Percentiles rank a stretch among this genome's conserved stretches.
Conservation (phyloP, 1,140 invertebrate genomes). For the Atta colombica region DNA sequence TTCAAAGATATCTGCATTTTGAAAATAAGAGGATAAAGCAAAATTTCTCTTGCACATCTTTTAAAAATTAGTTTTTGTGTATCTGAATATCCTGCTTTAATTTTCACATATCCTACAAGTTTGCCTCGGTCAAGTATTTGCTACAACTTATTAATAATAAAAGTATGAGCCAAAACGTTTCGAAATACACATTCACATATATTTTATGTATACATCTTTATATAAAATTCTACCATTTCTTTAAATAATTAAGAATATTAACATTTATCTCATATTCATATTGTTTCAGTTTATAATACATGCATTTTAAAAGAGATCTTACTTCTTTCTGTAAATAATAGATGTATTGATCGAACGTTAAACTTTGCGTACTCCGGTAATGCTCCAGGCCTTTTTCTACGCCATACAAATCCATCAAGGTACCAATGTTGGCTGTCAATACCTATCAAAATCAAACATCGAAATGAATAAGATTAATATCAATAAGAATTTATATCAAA, state of each 20-base stretch:
- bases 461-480: background rate
- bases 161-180: background rate
- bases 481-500: background rate
- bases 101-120: background rate
- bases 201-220: background rate
- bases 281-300: background rate
- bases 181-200: background rate
- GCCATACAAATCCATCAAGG: conserved; percentile 90
- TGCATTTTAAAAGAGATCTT: conserved; percentile 14
- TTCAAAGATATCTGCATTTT: background rate
- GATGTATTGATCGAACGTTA: conserved; percentile 92
- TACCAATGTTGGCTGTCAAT: conserved; percentile 91
- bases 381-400: conserved; percentile 93
- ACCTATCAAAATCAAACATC: conserved; percentile 86
- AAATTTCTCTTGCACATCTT: background rate
- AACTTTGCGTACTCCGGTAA: conserved; percentile 89
- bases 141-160: background rate
- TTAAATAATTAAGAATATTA: background rate
- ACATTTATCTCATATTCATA: background rate
- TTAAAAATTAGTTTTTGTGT: background rate
- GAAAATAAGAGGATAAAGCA: background rate
- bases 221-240: background rate
- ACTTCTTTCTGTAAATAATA: conserved; percentile 92
- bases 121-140: background rate
- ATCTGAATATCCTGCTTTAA: too few relatives aligned